These are phyloP conservation scores for Camptogramma bilineatum DNA, from an alignment of 2,888 invertebrate species.

Conservation along the genomic window DNA sequence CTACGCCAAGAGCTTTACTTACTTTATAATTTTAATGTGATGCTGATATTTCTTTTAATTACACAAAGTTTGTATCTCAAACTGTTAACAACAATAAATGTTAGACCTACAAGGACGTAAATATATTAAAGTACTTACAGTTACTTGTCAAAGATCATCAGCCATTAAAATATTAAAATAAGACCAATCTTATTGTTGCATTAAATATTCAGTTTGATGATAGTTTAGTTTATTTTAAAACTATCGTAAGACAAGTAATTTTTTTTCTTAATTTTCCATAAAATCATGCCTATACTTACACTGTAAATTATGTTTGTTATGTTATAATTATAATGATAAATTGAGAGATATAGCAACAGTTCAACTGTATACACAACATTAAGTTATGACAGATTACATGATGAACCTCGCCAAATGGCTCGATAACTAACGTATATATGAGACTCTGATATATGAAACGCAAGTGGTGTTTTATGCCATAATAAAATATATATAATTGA, in stretches of 20 bases:
- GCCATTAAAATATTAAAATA: constrained; percentile 29
- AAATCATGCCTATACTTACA: too few relatives aligned
- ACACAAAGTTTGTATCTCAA: constrained; percentile 7
- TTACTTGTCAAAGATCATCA: constrained; percentile 49
- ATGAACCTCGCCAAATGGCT: constrained; percentile 70
- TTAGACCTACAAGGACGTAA: not conserved
- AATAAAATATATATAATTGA: constrained; percentile 30
- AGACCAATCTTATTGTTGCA: too few relatives aligned
- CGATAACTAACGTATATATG: constrained; percentile 67
- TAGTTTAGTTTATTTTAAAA: too few relatives aligned
- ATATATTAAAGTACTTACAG: too few relatives aligned
- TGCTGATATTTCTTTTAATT: not conserved
- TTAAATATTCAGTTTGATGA: too few relatives aligned
- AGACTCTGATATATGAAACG: constrained; percentile 71
- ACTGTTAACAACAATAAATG: not conserved
- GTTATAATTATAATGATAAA: not conserved
- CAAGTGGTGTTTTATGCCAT: constrained; percentile 60
- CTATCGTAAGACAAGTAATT: too few relatives aligned
- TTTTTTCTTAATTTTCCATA: too few relatives aligned
- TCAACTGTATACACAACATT: constrained; percentile 33
- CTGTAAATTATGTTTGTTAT: not conserved
- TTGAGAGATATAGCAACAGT: constrained; percentile 40
- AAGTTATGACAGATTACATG: constrained; percentile 71
- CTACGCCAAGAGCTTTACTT: too few relatives aligned
- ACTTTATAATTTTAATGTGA: not conserved